A percentile compares a stretch with the other conserved stretches of the same genome.
Conservation (phyloP, 1,140 invertebrate species). For the Sarcophaga peregrina region DNA sequence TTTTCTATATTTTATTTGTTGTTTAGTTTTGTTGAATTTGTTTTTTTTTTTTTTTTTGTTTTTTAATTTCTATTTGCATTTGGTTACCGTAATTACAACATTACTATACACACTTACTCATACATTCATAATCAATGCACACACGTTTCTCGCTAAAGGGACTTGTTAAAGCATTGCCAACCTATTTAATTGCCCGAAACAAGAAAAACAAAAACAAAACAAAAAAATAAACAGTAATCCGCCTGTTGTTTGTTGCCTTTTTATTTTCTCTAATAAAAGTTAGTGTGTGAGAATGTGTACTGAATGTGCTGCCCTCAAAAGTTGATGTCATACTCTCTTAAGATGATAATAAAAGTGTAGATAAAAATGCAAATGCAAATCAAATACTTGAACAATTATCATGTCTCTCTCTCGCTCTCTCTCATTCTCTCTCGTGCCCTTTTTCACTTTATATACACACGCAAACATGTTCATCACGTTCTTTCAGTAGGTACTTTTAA, state of each 20-base stretch:
- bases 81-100: constrained; percentile 15
- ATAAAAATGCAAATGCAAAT: constrained; percentile 22
- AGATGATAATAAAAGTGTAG: constrained; percentile 4
- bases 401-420: no score
- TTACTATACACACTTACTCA: background rate
- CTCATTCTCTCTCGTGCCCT: no score
- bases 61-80: constrained; percentile 37
- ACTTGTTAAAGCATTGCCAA: background rate
- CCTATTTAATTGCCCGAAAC: background rate
- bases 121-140: background rate
- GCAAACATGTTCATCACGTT: no score
- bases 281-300: background rate
- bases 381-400: background rate
- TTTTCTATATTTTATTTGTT: constrained; percentile 20
- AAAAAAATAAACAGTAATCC: no score
- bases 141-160: no score
- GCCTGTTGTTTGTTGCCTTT: constrained; percentile 37
- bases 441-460: no score
- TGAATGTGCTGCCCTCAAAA: constrained; percentile 46
- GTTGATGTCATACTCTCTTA: constrained; percentile 42
- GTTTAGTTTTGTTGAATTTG: constrained; percentile 41
- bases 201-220: no score
- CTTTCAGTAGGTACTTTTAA: no score
- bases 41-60: constrained; percentile 42
- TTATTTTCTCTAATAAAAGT: constrained; percentile 12